A percentile compares a stretch with the other conserved stretches of the same genome.
Conservation (phyloP, 2,113 vertebrate genomes). For the Petrocephalus microphthalmus region DNA sequence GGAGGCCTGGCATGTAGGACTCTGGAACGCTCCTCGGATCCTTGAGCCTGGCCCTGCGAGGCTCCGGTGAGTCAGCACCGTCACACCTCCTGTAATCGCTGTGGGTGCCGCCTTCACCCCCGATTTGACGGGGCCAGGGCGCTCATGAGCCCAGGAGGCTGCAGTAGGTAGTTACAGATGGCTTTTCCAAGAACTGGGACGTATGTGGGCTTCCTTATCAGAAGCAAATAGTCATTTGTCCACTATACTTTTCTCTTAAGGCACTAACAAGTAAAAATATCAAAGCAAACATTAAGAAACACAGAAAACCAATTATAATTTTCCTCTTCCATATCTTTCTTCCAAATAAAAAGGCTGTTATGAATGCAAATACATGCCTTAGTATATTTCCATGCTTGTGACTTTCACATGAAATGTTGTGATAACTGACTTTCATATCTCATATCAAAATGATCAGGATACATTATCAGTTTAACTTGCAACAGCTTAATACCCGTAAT, state of each 20-base stretch:
- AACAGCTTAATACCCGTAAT: neutral
- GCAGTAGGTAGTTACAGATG: neutral
- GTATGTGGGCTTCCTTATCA: neutral
- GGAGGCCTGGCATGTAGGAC: neutral
- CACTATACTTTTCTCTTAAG: neutral
- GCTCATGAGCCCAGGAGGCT: neutral
- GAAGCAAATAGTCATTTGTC: neutral
- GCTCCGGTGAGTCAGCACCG: neutral
- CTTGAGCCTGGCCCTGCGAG: neutral
- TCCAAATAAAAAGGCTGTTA: neutral
- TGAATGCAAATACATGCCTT: neutral
- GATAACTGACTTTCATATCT: neutral
- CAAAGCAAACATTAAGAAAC: neutral
- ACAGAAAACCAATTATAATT: neutral
- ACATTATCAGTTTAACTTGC: neutral
- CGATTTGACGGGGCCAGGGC: neutral
- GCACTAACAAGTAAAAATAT: neutral
- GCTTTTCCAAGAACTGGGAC: neutral
- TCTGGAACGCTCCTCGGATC: neutral
- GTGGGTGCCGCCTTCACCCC: neutral
- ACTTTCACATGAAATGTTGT: neutral
- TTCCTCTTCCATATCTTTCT: neutral
- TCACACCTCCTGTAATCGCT: neutral
- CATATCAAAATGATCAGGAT: neutral
- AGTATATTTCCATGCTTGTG: neutral